Conservation (phyloP, 2,888 invertebrate species). For the Drosophila peninsularis region DNA sequence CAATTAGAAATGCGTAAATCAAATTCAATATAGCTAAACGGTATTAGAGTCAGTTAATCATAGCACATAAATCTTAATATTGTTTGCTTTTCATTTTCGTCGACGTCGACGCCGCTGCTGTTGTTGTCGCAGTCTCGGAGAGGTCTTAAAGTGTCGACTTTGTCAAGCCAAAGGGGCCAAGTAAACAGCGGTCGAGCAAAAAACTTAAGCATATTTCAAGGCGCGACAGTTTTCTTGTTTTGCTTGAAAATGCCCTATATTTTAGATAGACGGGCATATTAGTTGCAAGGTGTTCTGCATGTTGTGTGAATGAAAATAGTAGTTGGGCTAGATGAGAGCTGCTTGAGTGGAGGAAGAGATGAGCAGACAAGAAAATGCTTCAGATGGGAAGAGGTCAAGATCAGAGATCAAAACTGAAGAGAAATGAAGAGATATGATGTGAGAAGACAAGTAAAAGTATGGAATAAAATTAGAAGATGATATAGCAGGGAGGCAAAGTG, state of each 20-base stretch:
- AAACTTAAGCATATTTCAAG: constrained; percentile 46
- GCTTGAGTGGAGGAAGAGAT: too few relatives aligned
- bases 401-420: too few relatives aligned
- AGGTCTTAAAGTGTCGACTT: constrained; percentile 56
- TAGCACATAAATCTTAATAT: constrained; percentile 48
- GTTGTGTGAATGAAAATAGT: too few relatives aligned
- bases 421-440: too few relatives aligned
- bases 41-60: constrained; percentile 43
- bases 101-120: background rate
- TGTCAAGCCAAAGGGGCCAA: constrained; percentile 8
- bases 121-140: constrained; percentile 22
- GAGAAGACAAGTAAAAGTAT: too few relatives aligned
- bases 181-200: constrained; percentile 19
- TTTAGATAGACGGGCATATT: background rate
- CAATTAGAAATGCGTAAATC: constrained; percentile 42
- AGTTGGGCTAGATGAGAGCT: too few relatives aligned
- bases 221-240: constrained; percentile 17
- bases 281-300: too few relatives aligned
- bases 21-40: constrained; percentile 37
- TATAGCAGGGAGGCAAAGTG: too few relatives aligned
- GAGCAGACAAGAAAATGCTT: too few relatives aligned
- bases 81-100: constrained; percentile 8
- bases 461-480: too few relatives aligned
- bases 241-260: constrained; percentile 10
- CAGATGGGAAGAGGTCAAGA: too few relatives aligned